Conservation (phyloP, 2,797 vertebrate species). For the Leucoraja ocellata region DNA sequence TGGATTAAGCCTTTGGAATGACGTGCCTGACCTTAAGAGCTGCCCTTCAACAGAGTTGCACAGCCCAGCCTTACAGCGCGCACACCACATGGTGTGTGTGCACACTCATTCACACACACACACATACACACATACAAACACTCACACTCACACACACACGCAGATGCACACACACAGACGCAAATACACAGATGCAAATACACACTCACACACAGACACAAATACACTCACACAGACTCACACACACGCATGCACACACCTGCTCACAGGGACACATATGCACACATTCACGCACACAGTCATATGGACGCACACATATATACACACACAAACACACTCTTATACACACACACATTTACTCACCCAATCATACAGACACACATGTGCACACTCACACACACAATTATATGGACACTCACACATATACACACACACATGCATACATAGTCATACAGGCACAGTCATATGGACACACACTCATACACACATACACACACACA, state of each 20-base stretch:
- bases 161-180: background rate
- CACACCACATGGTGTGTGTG: background rate
- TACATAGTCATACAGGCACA: background rate
- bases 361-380: background rate
- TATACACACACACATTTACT: background rate
- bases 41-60: background rate
- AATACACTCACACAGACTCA: background rate
- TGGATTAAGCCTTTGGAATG: background rate
- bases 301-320: background rate
- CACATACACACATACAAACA: background rate
- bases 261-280: too few species aligned
- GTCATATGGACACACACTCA: background rate
- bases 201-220: background rate
- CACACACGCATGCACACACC: background rate
- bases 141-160: background rate
- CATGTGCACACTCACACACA: too few species aligned
- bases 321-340: background rate
- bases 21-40: conserved; percentile 9
- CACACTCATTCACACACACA: background rate
- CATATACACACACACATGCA: background rate
- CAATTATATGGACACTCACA: background rate
- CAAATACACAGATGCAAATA: background rate
- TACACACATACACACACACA: background rate
- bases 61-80: background rate
- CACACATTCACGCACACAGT: too few species aligned